Conservation (phyloP, 2,797 vertebrate genomes). For the Acestrorhynchus altus region DNA sequence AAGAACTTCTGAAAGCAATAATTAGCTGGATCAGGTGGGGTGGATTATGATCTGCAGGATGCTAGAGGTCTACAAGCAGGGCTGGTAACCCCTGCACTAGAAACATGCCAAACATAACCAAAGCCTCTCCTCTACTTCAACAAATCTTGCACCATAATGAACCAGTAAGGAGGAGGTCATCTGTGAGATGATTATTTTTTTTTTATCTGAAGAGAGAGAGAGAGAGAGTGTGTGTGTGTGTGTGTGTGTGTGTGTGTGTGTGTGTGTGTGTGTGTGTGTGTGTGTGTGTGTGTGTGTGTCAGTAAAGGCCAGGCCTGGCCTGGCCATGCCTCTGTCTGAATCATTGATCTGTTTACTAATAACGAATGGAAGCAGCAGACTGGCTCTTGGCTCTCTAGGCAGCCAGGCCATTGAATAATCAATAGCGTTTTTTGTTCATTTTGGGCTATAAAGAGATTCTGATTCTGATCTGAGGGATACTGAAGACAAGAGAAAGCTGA, state of each 20-base stretch:
- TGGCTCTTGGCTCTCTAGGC: slow-evolving; percentile 76
- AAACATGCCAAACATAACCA: not conserved
- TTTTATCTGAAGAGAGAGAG: not conserved
- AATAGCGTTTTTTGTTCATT: slow-evolving; percentile 79
- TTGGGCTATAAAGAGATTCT: slow-evolving; percentile 79
- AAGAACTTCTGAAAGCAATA: too few relatives aligned
- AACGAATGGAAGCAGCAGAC: slow-evolving; percentile 81
- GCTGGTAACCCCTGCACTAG: too few relatives aligned
- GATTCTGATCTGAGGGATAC: slow-evolving; percentile 77
- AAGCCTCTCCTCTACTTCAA: not conserved
- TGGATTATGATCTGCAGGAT: too few relatives aligned
- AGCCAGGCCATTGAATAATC: slow-evolving; percentile 81
- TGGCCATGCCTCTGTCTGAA: slow-evolving; percentile 59
- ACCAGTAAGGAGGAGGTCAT: not conserved
- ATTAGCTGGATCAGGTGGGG: too few relatives aligned
- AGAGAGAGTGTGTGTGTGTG: not conserved
- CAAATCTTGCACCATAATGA: not conserved
- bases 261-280: slow-evolving; percentile 1
- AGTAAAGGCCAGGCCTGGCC: slow-evolving; percentile 36
- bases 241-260: slow-evolving; percentile 11
- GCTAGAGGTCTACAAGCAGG: too few relatives aligned
- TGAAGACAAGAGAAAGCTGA: slow-evolving; percentile 63
- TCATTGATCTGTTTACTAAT: slow-evolving; percentile 88
- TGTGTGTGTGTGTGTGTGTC: slow-evolving; percentile 20
- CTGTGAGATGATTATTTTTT: slow-evolving; percentile 24